Evolutionary conservation across 1,140 invertebrate species (phyloP), one percentile per base, ranked within the genome.

Genomic region (Pseudomyrmex gracilis): DNA sequence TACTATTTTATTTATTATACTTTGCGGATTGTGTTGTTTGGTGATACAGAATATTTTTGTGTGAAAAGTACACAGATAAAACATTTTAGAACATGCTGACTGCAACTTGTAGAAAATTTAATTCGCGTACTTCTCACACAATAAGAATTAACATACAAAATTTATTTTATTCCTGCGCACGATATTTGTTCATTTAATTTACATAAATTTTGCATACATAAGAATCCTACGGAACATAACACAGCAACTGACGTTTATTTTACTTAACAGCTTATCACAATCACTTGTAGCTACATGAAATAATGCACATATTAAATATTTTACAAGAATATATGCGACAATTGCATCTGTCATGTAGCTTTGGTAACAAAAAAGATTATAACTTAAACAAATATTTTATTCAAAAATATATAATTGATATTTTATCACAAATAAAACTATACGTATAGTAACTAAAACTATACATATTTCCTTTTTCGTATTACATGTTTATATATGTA

Each of bases 181-280:
- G 20, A 67, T 73, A 84, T 20, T 64, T 74, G 20, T 12, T 66
- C n/a, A n/a, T 51, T 49, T 70, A 80, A 85, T 24, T 20, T 80
- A 84, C 76, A 68, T 78, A 85, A 85, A 83, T 70, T n/a, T 84
- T 43, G 60, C 61, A 60, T 68, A 64, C 61, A 64, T 68, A 84
- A 34, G 34, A 66, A 49, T 82, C 57, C 17, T 43, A 71, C 47
- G 78, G 7, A 82, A 74, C 76, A 82, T 77, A 85, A 68, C 63
- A 68, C 63, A 76, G 73, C 5, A 78, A 53, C 53, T 73, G 66
- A 82, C 13, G 12, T 57, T 83, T 82, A 84, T 82, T 34, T 34
- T 73, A 74, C 77, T 63, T 74, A 73, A 86, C 34, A 68, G 57
- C 13, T 60, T 88, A 88, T 88, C 80, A 88, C 87, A 86, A 89